phyloP scores from a whole-genome alignment of 2,888 invertebrate species.

The Megaustenia siamemsis region DNA sequence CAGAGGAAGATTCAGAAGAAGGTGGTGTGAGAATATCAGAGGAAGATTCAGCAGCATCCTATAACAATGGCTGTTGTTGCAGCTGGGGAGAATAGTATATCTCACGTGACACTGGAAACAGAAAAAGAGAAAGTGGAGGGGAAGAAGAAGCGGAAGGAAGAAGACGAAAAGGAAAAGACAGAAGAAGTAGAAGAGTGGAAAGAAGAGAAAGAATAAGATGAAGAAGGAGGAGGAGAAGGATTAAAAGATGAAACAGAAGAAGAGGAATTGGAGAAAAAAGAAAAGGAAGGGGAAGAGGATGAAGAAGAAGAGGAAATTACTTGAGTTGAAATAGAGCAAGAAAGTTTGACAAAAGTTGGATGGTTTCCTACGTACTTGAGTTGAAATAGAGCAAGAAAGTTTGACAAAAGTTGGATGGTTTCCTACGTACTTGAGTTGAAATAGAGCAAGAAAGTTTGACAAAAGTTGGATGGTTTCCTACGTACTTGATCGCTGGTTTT shows the following conservation, averaged over 20 bases:
- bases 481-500: slow-evolving; percentile 99
- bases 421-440: too few relatives aligned
- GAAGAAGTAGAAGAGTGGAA: background rate
- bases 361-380: too few relatives aligned
- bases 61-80: too few relatives aligned
- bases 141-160: background rate
- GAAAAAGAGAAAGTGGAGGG: background rate
- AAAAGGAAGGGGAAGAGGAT: slow-evolving; percentile 8
- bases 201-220: background rate
- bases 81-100: too few relatives aligned
- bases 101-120: too few relatives aligned
- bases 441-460: background rate
- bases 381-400: background rate
- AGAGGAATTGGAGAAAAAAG: background rate
- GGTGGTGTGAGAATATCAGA: too few relatives aligned
- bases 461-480: slow-evolving; percentile 73
- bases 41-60: too few relatives aligned
- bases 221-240: too few relatives aligned
- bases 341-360: background rate
- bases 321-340: background rate
- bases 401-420: background rate
- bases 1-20: too few relatives aligned
- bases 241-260: background rate
- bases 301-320: background rate
- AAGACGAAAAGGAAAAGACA: background rate